phyloP scores from a whole-genome alignment of 2,113 vertebrate genomes.

The Marmota monax region DNA sequence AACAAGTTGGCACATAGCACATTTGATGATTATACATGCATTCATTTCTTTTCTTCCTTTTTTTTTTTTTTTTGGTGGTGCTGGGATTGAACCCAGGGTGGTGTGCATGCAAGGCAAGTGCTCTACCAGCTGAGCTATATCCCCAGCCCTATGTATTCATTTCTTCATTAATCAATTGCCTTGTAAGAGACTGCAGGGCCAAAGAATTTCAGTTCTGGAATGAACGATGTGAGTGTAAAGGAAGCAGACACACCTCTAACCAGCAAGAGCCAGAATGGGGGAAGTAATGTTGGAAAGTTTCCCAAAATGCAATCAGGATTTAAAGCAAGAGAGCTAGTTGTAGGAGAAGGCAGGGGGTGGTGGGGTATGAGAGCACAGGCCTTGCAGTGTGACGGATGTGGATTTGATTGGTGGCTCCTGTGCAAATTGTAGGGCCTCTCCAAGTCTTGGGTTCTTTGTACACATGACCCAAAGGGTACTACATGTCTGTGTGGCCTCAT shows the following conservation, averaged over 20 bases:
- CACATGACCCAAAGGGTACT: not conserved
- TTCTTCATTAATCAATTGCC: constrained; percentile 16
- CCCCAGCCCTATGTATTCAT: not conserved
- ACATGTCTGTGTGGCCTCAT: not conserved
- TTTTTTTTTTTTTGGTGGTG: too few species aligned
- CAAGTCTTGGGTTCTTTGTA: too few species aligned
- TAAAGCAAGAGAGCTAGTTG: not conserved
- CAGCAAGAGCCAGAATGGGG: not conserved
- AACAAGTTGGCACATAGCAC: not conserved
- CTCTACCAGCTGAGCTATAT: too few species aligned
- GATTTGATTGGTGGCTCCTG: not conserved
- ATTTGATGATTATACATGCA: not conserved
- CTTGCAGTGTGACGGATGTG: not conserved
- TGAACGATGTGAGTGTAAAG: not conserved
- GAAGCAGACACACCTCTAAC: not conserved
- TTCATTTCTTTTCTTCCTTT: not conserved
- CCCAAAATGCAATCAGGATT: not conserved
- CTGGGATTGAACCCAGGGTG: too few species aligned
- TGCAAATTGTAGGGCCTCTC: not conserved
- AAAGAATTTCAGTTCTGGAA: constrained; percentile 5
- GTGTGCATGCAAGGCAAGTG: too few species aligned
- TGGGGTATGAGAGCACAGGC: not conserved
- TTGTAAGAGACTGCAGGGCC: not conserved
- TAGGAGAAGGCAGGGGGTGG: too few species aligned
- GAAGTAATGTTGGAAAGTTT: not conserved